These are phyloP conservation scores for Scalopus aquaticus DNA, from an alignment of 2,113 vertebrate genomes.

Conservation along the genomic window DNA sequence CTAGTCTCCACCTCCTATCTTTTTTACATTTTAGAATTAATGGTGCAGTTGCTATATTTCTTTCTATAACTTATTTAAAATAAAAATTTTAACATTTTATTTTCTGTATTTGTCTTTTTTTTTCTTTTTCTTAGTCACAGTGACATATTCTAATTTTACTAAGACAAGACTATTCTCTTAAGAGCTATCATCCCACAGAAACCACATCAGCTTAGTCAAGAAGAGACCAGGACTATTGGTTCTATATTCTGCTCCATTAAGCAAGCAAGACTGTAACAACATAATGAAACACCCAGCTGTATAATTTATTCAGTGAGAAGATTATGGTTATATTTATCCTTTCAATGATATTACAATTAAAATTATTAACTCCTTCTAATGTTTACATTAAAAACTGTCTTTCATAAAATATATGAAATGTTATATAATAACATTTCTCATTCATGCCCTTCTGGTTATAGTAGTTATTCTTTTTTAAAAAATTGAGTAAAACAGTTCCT, in stretches of 20 bases:
- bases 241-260: constrained; percentile 51
- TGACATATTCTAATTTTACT: background rate
- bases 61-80: background rate
- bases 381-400: constrained; percentile 37
- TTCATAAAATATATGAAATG: constrained; percentile 22
- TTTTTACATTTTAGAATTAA: background rate
- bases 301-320: constrained; percentile 57
- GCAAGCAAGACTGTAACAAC: constrained; percentile 35
- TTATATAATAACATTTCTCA: background rate
- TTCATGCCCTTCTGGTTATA: background rate
- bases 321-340: constrained; percentile 37
- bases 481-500: constrained; percentile 1
- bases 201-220: background rate
- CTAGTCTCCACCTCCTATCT: background rate
- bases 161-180: constrained; percentile 4
- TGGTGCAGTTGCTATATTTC: background rate
- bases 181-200: background rate
- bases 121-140: background rate
- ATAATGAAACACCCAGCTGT: constrained; percentile 46
- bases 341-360: constrained; percentile 18
- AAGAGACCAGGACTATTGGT: background rate
- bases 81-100: background rate
- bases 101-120: background rate
- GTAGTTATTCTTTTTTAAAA: constrained; percentile 2
- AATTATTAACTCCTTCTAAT: constrained; percentile 39